phyloP scores from a whole-genome alignment of 2,797 vertebrate genomes.

The Synanceia verrucosa region DNA sequence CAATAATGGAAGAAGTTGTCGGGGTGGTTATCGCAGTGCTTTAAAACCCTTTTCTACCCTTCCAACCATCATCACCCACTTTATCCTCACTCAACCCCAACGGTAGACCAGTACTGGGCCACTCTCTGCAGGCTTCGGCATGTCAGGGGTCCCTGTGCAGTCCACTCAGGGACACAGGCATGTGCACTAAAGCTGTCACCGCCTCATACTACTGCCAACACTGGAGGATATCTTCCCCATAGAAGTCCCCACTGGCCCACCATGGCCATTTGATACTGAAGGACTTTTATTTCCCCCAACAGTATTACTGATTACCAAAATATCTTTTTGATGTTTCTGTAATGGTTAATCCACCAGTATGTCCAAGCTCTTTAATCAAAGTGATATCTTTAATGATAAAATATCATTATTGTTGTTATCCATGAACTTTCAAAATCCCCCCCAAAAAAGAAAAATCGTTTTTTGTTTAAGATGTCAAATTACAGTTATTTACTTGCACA shows the following conservation, averaged over 20 bases:
- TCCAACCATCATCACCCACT: conserved; percentile 75
- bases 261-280: conserved; percentile 40
- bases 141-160: conserved; percentile 72
- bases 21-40: conserved; percentile 42
- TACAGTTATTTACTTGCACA: too few species aligned
- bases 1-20: conserved; percentile 26
- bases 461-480: too few species aligned
- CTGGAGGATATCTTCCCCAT: conserved; percentile 59
- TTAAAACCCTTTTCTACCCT: conserved; percentile 42
- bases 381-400: too few species aligned
- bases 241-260: conserved; percentile 37
- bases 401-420: too few species aligned
- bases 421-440: too few species aligned
- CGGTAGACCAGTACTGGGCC: conserved; percentile 51
- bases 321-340: too few species aligned
- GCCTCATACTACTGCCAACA: conserved; percentile 59
- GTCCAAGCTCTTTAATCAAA: too few species aligned
- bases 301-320: too few species aligned
- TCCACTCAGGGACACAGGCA: conserved; percentile 70
- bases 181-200: conserved; percentile 83
- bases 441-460: too few species aligned
- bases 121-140: conserved; percentile 60
- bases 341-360: too few species aligned
- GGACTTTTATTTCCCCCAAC: conserved; percentile 11
- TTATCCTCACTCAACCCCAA: conserved; percentile 72